Evolutionary conservation across 2,888 invertebrate species (phyloP), one percentile per base, ranked within the genome.

Genomic region (Liposcelis brunnea): DNA sequence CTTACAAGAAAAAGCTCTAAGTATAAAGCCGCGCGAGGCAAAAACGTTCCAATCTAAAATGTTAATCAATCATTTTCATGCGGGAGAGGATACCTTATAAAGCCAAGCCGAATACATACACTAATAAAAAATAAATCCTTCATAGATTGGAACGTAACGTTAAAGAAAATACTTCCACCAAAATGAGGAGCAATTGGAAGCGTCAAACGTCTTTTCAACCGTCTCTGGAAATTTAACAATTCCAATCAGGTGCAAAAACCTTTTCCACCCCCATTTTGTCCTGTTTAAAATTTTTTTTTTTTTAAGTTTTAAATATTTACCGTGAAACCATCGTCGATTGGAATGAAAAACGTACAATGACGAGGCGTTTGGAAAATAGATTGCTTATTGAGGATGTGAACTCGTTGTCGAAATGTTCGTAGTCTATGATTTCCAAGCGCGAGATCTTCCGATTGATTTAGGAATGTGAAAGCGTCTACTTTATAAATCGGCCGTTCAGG

Each of bases 311-410:
- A 44, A 38, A 16, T 14, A 38, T 56, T 66, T 67, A 87, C 87
- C 74, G 80, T 80, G 56, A 87, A 85, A 48, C 86, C 87, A 60
- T 85, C 83, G 62, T 90, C 89, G 36, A 90, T 78, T 6, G 91
- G 90, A 55, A 91, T 80, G 59, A 91, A 85, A 65, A 86, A 91
- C 12, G 91, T 91, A 61, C 81, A 80, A 48, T 77, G 72, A 42
- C 86, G 87, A 52, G 80, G 79, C 31, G 75, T 74, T 55, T 74
- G 77, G 62, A 82, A 86, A 37, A 85, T 72, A 47, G 76, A 74
- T 57, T 77, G 74, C 63, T 83, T 84, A 53, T 76, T 71, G 54
- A 75, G 74, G 52, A 77, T 68, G 55, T 73, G 69, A 49, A 86
- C 79, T 60, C 80, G 77, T 55, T 82, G 78, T 44, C 81, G 73